A percentile compares a stretch with the other conserved stretches of the same genome.
These are phyloP conservation scores for Epinotia brunnichana DNA, from an alignment of 2,888 invertebrate species.

Conservation along the genomic window DNA sequence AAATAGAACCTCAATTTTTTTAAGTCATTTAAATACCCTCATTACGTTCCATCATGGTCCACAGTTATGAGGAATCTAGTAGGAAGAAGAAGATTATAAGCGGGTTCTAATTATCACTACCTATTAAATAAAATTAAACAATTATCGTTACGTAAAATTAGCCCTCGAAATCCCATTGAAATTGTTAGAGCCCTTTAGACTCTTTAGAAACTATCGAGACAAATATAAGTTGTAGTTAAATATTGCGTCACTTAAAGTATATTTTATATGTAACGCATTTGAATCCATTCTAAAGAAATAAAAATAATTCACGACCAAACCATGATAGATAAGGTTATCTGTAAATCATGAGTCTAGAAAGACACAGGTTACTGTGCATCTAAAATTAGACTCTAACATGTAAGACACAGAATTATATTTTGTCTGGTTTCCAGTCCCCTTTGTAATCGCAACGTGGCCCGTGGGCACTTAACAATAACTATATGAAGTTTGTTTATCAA, in stretches of 20 bases:
- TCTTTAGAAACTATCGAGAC: too few species aligned
- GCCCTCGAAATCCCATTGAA: neutral
- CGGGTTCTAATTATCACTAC: too few species aligned
- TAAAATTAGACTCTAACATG: slow-evolving; percentile 9
- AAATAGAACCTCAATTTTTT: too few species aligned
- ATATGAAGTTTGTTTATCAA: slow-evolving; percentile 32
- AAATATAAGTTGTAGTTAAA: neutral
- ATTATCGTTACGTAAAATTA: neutral
- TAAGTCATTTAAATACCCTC: too few species aligned
- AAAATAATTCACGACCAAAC: slow-evolving; percentile 8
- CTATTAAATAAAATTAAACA: too few species aligned
- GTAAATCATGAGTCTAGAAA: slow-evolving; percentile 20
- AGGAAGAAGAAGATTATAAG: too few species aligned
- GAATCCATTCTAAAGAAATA: neutral
- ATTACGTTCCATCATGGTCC: too few species aligned
- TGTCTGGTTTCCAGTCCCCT: neutral
- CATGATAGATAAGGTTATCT: slow-evolving; percentile 36
- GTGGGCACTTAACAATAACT: slow-evolving; percentile 8
- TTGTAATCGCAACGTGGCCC: slow-evolving; percentile 4
- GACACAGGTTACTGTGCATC: neutral
- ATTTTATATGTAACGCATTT: too few species aligned
- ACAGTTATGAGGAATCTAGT: too few species aligned
- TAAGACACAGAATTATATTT: slow-evolving; percentile 1
- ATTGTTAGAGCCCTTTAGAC: neutral
- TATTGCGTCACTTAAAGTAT: neutral